Evolutionary conservation across 1,140 invertebrate species (phyloP).

Genomic region (Rhynchophorus ferrugineus): DNA sequence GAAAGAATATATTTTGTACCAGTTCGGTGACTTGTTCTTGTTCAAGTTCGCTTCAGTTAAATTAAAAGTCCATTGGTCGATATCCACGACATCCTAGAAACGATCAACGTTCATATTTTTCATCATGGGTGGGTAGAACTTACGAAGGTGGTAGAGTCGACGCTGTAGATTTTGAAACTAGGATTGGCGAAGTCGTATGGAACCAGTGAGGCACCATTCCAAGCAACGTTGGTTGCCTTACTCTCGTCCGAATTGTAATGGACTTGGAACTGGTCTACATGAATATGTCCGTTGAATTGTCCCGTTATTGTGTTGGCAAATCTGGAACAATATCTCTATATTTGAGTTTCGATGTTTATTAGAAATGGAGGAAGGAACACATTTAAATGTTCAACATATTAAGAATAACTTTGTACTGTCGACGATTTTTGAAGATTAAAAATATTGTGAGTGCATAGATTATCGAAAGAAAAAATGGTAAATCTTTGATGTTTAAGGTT

Average conservation of each 20-base stretch:
- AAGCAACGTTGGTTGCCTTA: slow-evolving; percentile 56
- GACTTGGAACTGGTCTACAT: slow-evolving; percentile 65
- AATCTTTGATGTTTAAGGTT: too few species aligned
- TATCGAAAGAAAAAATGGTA: too few species aligned
- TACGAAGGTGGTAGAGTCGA: slow-evolving; percentile 56
- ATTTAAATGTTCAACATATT: too few species aligned
- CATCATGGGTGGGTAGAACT: slow-evolving; percentile 34
- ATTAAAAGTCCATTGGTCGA: slow-evolving; percentile 61
- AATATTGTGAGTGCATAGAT: too few species aligned
- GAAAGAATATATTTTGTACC: slow-evolving; percentile 63
- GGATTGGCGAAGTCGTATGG: slow-evolving; percentile 62
- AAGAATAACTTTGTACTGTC: too few species aligned
- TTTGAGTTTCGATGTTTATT: too few species aligned
- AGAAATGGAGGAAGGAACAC: too few species aligned
- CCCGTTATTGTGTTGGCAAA: slow-evolving; percentile 54
- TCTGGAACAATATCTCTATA: slow-evolving; percentile 34
- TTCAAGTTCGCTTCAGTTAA: slow-evolving; percentile 65
- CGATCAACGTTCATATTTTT: background rate
- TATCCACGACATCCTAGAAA: slow-evolving; percentile 12
- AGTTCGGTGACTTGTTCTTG: slow-evolving; percentile 46
- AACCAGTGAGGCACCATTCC: slow-evolving; percentile 70
- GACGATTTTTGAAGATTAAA: too few species aligned
- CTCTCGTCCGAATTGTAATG: slow-evolving; percentile 47
- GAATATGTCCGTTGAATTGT: slow-evolving; percentile 76
- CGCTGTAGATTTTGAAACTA: slow-evolving; percentile 68